Percentiles rank a stretch among this genome's conserved stretches.
Conservation (phyloP, 2,888 invertebrate species). For the Aphrophora alni region DNA sequence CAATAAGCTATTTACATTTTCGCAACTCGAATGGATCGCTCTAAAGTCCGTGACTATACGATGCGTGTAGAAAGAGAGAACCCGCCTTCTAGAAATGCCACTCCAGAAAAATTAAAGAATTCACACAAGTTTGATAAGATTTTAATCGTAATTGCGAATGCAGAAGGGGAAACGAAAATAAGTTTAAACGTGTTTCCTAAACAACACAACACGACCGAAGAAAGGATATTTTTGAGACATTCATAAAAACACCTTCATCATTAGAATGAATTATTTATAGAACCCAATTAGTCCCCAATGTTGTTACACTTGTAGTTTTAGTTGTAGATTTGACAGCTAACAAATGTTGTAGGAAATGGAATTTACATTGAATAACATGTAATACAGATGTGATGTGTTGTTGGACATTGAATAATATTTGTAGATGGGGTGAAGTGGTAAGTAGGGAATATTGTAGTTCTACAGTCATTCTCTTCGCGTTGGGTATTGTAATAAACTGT, state of each 20-base stretch:
- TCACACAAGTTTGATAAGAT: background rate
- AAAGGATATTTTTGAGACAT: background rate
- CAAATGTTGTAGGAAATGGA: background rate
- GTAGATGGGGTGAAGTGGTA: no score
- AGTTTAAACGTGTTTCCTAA: background rate
- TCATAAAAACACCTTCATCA: no score
- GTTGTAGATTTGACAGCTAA: background rate
- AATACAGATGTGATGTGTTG: no score
- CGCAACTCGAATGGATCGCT: background rate
- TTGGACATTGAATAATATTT: no score
- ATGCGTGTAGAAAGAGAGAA: background rate
- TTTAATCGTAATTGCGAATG: background rate
- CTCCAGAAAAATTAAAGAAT: slow-evolving; percentile 9
- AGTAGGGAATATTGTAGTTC: no score
- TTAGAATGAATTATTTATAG: background rate
- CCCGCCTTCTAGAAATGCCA: background rate
- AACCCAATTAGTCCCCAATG: background rate
- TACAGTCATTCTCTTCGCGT: no score
- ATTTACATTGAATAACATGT: background rate
- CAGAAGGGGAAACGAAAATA: background rate
- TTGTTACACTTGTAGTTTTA: background rate
- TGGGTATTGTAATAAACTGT: no score
- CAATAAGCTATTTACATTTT: no score
- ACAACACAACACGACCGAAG: background rate
- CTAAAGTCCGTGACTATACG: background rate